Evolutionary conservation across 2,797 vertebrate genomes (phyloP).

Genomic region (Pogoniulus pusillus): DNA sequence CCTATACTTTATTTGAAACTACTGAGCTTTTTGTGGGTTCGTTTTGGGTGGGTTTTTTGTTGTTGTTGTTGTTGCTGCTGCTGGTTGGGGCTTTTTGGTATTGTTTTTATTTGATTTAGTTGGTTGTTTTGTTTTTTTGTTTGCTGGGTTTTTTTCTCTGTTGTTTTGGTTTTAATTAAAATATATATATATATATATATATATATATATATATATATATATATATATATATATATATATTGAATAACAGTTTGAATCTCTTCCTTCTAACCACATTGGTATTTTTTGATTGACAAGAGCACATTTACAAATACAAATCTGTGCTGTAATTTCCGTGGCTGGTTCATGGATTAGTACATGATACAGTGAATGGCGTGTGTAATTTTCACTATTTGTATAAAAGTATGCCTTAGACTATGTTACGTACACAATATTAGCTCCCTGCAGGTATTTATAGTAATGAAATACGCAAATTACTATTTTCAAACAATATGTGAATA

Average conservation of each 20-base stretch:
- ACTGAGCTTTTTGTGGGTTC: neutral
- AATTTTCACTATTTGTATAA: neutral
- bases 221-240: too few species aligned
- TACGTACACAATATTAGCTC: neutral
- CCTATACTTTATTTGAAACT: neutral
- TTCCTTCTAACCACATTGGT: neutral
- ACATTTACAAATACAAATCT: neutral
- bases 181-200: too few species aligned
- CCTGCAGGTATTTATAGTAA: neutral
- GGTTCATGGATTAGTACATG: neutral
- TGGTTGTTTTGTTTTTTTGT: too few species aligned
- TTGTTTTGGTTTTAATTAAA: too few species aligned
- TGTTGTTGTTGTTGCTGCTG: too few species aligned
- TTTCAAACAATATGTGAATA: neutral
- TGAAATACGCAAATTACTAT: neutral
- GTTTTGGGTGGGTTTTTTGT: neutral
- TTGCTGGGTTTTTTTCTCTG: too few species aligned
- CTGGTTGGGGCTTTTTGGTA: too few species aligned
- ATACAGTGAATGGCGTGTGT: neutral
- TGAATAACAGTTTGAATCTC: neutral
- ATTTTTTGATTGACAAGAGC: neutral
- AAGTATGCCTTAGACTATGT: neutral
- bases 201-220: too few species aligned
- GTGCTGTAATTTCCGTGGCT: neutral
- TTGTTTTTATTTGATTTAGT: too few species aligned